phyloP scores from a whole-genome alignment of 2,797 vertebrate species.

The Nyctibius grandis region DNA sequence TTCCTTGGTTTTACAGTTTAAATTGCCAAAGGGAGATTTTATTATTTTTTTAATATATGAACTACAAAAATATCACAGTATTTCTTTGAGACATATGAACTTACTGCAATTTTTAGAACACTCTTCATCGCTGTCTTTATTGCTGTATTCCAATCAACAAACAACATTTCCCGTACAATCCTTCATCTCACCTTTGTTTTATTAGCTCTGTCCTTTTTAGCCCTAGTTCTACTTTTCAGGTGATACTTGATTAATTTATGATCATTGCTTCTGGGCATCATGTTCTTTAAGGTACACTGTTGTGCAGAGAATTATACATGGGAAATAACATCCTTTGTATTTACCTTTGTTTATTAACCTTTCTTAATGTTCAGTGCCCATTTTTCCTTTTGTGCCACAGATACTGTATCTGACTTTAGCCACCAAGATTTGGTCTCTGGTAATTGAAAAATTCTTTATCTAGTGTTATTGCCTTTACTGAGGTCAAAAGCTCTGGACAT shows the following conservation, averaged over 20 bases:
- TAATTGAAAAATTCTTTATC: constrained; percentile 75
- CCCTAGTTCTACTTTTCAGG: neutral
- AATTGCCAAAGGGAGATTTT: neutral
- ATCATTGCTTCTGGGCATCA: neutral
- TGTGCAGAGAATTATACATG: constrained; percentile 17
- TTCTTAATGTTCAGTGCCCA: constrained; percentile 3
- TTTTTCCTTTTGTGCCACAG: constrained; percentile 39
- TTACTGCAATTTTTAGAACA: neutral
- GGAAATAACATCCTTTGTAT: constrained; percentile 60
- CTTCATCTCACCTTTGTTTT: neutral
- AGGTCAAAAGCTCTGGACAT: constrained; percentile 61
- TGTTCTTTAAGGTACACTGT: neutral
- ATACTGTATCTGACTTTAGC: constrained; percentile 50
- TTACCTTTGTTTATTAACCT: constrained; percentile 65
- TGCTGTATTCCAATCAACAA: neutral
- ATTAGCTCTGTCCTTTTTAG: neutral
- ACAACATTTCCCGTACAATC: neutral
- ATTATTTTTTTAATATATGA: neutral
- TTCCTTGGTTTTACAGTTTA: constrained; percentile 2
- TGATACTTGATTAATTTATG: constrained; percentile 22
- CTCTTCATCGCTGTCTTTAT: neutral
- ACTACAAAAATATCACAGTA: neutral
- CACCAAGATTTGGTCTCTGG: constrained; percentile 47
- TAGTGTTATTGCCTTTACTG: constrained; percentile 57
- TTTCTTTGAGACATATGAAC: neutral